Percentiles rank a stretch among this genome's conserved stretches.
Conservation (phyloP, 2,797 vertebrate species). For the Chromobotia macracanthus region DNA sequence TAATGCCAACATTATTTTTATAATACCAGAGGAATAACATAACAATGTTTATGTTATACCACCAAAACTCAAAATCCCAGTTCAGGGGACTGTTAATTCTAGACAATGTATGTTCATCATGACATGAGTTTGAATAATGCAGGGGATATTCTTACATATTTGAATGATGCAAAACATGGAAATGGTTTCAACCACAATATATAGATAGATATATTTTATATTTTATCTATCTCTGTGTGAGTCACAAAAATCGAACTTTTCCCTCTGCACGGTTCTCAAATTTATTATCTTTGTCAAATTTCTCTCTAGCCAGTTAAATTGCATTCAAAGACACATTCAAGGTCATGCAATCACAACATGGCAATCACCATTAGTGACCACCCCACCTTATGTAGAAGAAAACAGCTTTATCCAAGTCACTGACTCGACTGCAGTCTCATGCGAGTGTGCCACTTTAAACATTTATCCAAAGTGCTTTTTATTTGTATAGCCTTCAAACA, state of each 20-base stretch:
- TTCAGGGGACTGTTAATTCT: neutral
- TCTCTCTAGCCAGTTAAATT: neutral
- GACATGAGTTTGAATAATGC: slow-evolving; percentile 1
- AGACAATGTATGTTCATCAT: neutral
- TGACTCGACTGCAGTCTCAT: no score
- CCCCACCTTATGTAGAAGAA: no score
- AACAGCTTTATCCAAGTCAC: no score
- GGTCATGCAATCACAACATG: neutral
- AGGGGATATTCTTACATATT: neutral
- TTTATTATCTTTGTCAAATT: neutral
- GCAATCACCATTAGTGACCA: no score
- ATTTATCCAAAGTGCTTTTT: no score
- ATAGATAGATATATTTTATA: no score
- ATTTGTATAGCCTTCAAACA: no score
- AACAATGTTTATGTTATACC: neutral
- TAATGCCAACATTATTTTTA: neutral
- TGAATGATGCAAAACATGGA: neutral
- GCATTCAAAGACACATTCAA: neutral
- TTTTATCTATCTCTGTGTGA: no score
- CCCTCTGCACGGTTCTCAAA: neutral
- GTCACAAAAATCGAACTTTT: neutral
- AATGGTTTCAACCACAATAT: neutral
- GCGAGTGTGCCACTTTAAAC: no score
- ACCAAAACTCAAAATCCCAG: neutral
- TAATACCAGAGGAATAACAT: neutral